phyloP scores from a whole-genome alignment of 2,888 invertebrate genomes.

The Flexamia atlantica region DNA sequence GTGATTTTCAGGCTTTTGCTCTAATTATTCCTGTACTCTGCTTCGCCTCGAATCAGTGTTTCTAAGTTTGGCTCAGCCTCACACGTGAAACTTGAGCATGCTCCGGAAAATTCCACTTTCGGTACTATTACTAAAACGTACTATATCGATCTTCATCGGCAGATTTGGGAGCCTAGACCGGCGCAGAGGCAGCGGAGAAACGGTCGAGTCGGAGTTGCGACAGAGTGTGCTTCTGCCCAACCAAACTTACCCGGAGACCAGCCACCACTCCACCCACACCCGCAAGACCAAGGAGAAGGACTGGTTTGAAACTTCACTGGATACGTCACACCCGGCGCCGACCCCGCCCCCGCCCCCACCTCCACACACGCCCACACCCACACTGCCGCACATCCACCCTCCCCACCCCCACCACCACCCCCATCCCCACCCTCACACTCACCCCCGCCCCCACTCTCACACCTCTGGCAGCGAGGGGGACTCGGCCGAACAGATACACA shows the following conservation, averaged over 20 bases:
- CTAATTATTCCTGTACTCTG: too few relatives aligned
- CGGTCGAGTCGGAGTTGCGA: constrained; percentile 30
- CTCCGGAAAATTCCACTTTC: too few relatives aligned
- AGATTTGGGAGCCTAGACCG: constrained; percentile 81
- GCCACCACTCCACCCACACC: constrained; percentile 77
- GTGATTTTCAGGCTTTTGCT: too few relatives aligned
- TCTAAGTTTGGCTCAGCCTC: too few relatives aligned
- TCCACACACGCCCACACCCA: constrained; percentile 27
- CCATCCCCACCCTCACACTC: neutral
- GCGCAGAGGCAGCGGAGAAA: constrained; percentile 63
- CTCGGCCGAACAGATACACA: constrained; percentile 36
- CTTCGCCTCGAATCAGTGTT: too few relatives aligned
- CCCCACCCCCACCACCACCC: constrained; percentile 7
- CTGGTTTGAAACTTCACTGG: constrained; percentile 84
- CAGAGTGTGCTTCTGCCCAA: constrained; percentile 72
- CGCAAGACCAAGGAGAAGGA: constrained; percentile 77
- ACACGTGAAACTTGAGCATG: too few relatives aligned
- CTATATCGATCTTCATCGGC: constrained; percentile 26
- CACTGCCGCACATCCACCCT: constrained; percentile 23
- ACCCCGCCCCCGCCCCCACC: constrained; percentile 70
- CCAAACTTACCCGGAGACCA: constrained; percentile 73
- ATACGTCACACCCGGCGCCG: constrained; percentile 75
- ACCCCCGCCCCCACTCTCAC: neutral
- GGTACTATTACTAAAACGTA: too few relatives aligned
- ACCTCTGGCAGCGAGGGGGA: constrained; percentile 62